Conservation (phyloP, 2,888 invertebrate species). For the Habrosyne pyritoides region DNA sequence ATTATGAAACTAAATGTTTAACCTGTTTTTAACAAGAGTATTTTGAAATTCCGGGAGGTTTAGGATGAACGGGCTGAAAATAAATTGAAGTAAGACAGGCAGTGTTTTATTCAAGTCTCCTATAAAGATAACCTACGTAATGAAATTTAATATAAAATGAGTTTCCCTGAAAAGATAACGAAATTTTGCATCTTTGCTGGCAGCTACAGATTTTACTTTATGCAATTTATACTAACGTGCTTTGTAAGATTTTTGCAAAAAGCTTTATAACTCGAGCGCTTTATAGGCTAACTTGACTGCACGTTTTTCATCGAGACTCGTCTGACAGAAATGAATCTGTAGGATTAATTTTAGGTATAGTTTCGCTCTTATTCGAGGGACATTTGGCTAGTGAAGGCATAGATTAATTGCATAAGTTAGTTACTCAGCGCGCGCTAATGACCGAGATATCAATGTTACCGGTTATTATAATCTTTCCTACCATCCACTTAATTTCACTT, state of each 20-base stretch:
- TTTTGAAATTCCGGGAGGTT: no score
- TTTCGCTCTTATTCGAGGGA: not conserved
- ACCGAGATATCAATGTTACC: constrained; percentile 4
- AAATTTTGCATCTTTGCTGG: not conserved
- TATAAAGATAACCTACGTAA: not conserved
- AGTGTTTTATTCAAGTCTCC: not conserved
- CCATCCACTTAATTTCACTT: no score
- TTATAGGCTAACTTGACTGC: not conserved
- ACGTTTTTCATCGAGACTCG: not conserved
- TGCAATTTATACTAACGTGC: constrained; percentile 7
- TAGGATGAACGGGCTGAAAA: no score
- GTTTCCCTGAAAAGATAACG: not conserved
- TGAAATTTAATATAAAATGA: not conserved
- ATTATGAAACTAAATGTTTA: no score
- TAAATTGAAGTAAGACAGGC: not conserved
- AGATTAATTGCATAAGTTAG: constrained; percentile 11
- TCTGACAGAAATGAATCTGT: not conserved
- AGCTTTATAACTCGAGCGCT: constrained; percentile 7
- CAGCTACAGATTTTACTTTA: constrained; percentile 7
- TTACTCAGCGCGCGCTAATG: constrained; percentile 6
- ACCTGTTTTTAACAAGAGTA: no score
- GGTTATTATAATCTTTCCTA: not conserved
- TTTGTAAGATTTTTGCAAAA: constrained; percentile 14
- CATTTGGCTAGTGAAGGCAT: constrained; percentile 6
- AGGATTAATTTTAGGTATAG: not conserved